These are phyloP conservation scores for Drosophila melanogaster DNA, from an alignment of 1,140 invertebrate species.

Conservation along the genomic window Release_6_plus_ISO1_MT NT_037436.4:14135501-14136000, in stretches of 20 bases:
- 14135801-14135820: conserved; percentile 31
- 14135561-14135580: background rate
- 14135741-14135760: conserved; percentile 75
- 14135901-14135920: conserved; percentile 50
- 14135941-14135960: conserved; percentile 81
- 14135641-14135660: conserved; percentile 62
- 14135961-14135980: conserved; percentile 82
- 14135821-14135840: conserved; percentile 71
- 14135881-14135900: conserved; percentile 78
- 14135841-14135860: conserved; percentile 78
- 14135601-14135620: conserved; percentile 15
- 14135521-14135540: conserved; percentile 42
- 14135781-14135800: conserved; percentile 32
- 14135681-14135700: conserved; percentile 58
- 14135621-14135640: conserved; percentile 24
- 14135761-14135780: conserved; percentile 59
- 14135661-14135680: conserved; percentile 46
- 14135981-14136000: conserved; percentile 81
- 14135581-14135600: conserved; percentile 26
- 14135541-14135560: conserved; percentile 4
- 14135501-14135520: conserved; percentile 44
- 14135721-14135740: conserved; percentile 50
- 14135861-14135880: conserved; percentile 80
- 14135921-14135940: conserved; percentile 33
- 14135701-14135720: conserved; percentile 34